A percentile compares a stretch with the other conserved stretches of the same genome.
phyloP scores from a whole-genome alignment of 2,888 invertebrate species.

The Lasioglossum villosulum region DNA sequence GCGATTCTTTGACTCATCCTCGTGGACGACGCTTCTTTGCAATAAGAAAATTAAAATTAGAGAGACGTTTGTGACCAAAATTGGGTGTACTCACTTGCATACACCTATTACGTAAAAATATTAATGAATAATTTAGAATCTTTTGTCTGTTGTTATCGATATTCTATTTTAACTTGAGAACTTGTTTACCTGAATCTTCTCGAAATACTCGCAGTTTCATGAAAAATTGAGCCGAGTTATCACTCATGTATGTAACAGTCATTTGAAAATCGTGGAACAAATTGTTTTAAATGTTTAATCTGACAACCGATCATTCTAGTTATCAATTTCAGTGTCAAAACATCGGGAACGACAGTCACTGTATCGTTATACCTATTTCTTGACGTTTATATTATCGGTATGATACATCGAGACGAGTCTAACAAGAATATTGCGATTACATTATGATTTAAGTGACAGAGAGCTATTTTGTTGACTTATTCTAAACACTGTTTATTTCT shows the following conservation, averaged over 20 bases:
- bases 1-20: background rate
- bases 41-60: background rate
- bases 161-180: background rate
- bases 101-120: background rate
- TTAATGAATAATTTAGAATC: background rate
- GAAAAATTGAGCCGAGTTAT: too few species aligned
- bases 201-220: too few species aligned
- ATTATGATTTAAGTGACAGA: background rate
- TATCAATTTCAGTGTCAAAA: background rate
- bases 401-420: background rate
- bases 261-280: too few species aligned
- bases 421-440: background rate
- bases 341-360: background rate
- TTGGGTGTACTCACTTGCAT: background rate
- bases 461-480: background rate
- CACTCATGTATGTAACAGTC: too few species aligned
- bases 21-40: background rate
- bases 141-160: background rate
- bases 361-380: background rate
- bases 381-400: background rate
- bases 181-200: background rate
- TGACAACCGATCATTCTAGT: background rate
- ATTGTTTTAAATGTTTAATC: background rate
- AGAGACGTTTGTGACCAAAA: background rate
- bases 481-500: background rate